Evolutionary conservation across 2,797 vertebrate genomes (phyloP), one percentile per base, ranked within the genome.

Genomic region (Sciaenops ocellatus): DNA sequence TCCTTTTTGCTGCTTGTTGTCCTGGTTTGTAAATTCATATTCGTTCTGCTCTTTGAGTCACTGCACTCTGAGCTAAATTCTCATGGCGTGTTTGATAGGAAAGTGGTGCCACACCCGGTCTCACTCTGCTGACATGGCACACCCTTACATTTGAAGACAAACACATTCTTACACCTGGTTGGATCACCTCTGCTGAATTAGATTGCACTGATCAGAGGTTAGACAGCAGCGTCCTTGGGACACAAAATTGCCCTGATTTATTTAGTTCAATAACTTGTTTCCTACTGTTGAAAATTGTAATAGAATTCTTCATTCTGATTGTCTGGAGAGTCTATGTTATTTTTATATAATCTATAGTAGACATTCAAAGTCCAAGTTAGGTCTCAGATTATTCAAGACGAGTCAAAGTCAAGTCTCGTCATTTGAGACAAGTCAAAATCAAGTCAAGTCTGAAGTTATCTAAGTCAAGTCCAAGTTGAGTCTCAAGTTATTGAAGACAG

Each of bases 81-180:
- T 41, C 4, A 10, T 28, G 13, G 17, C 0, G 3, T 61, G 54
- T 69, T 50, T 24, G 72, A 55, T 70, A 51, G 78, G 59, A 69
- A 55, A 11, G 22, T 4, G 0, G 9, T 0, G 61, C 73, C 85
- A 66, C 86, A 7, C 87, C 86, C 34, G 6, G 6, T 54, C n/a
- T 61, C 52, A 72, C 54, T 84, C 26, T 12, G 46, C 51, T 9
- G 51, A 55, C 1, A 54, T 0, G 75, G 12, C 84, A 77, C 82
- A 41, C 86, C 83, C 78, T 69, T 0, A 24, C 17, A 3, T 79
- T 79, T 38, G 9, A 82, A 84, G 44, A 85, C 41, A 83, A 80
- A 87, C 78, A 78, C 74, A 77, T 73, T 70, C 47, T 65, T 84
- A 8, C 54, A 74, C 67, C 77, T 73, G 69, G 15, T 38, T 28